Evolutionary conservation across 35 echinoderm and acorn worm genomes (phyloP).

Genomic region (Chiridota heheva): DNA sequence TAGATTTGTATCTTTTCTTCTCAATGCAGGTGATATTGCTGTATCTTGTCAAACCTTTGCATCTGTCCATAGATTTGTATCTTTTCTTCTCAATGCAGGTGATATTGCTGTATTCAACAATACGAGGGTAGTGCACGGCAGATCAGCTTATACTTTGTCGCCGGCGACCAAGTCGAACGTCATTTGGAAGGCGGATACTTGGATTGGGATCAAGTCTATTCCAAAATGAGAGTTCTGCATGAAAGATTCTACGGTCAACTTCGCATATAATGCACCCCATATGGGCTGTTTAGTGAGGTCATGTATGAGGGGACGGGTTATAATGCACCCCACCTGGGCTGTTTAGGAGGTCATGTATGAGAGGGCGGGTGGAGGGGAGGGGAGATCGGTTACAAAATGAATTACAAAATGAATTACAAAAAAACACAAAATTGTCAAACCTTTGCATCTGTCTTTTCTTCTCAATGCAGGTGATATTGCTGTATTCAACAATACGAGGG

Average conservation of each 20-base stretch:
- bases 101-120: conserved; percentile 40
- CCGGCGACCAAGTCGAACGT: not conserved
- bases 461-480: conserved; percentile 19
- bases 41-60: too few relatives aligned
- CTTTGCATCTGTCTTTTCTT: not conserved
- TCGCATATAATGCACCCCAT: not conserved
- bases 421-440: too few relatives aligned
- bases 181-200: conserved; percentile 62
- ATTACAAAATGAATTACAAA: too few relatives aligned
- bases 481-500: conserved; percentile 29
- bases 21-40: too few relatives aligned
- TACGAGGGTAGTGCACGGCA: conserved; percentile 25
- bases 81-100: not conserved
- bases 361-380: too few relatives aligned
- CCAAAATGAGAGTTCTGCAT: conserved; percentile 56
- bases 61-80: too few relatives aligned
- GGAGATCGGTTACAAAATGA: too few relatives aligned
- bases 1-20: too few relatives aligned
- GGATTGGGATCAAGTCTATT: conserved; percentile 76
- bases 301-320: too few relatives aligned
- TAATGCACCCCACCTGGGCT: too few relatives aligned
- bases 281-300: too few relatives aligned
- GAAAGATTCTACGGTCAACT: conserved; percentile 54
- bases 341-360: too few relatives aligned
- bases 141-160: not conserved